Base-by-base conservation (phyloP, 2,113 vertebrate genomes). In the Antechinus flavipes region DNA sequence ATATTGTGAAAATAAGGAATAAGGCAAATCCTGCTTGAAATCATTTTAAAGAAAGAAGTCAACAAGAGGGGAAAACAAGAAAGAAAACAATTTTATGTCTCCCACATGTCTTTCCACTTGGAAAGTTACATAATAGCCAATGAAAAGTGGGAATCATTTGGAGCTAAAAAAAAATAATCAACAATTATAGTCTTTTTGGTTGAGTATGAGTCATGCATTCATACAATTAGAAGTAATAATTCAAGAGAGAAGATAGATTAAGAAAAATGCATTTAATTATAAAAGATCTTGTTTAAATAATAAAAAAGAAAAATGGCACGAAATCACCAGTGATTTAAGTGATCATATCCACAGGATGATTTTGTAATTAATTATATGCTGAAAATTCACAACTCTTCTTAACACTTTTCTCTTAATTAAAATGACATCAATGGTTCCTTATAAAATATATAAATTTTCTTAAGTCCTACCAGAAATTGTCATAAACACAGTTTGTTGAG, bases 221-320 rank as follows among this genome's bases (percentile, higher is more conserved):
- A 95, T 25, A 12, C 14, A 42, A 89, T 58, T 56, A 91, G 93
- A 97, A 89, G 55, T 25, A 98, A 98, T 96, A 94, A 98, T 95
- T 95, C 93, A 95, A 97, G 89, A 96, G 95, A 98, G 91, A 98
- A 97, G 94, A 97, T 68, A 55, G 68, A 90, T 94, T 97, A 98
- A 98, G 97, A 98, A 98, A 98, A 99, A 96, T 56, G 50, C 90
- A 93, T 98, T 98, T 98, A 98, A 98, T 98, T 99, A 98, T 58
- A 99, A 98, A 98, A 98, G 93, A 97, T 95, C 4, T n/a, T 96
- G 47, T 98, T 98, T 97, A 97, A 98, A 98, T 98, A 98, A 84
- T 84, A 84, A 84, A 96, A 98, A 97, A 98, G 97, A 98, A 94
- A 96, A 98, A 98, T 98, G 99, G 98, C 98, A 99, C 98, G 96